Base-by-base conservation (phyloP, 1,140 invertebrate species). In the Drosophila elegans region DNA sequence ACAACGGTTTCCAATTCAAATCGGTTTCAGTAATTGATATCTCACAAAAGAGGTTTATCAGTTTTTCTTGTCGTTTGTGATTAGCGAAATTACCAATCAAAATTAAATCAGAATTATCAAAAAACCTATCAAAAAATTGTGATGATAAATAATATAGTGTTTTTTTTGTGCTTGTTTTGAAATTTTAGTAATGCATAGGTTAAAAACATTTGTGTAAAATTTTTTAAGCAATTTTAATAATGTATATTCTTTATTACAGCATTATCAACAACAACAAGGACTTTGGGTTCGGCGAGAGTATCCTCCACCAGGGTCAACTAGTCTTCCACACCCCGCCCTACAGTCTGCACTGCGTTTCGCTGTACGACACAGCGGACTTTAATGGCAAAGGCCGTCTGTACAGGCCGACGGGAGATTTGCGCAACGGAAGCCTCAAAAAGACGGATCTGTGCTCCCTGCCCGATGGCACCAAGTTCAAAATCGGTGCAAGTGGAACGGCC, bases 261-360 rank as follows among this genome's bases (percentile, higher is more conserved):
- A 92, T 92, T 21, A 83, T 92, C 9, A 91, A 91, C 32, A 93
- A 93, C 49, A 93, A 93, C n/a, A 94, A 94, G 39, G 94, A 95
- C 82, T 94, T 93, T 88, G 97, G 97, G 0, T 99, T 97, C 92
- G 98, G 98, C 3, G 98, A 99, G 91, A 99, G 98, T 91, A 96
- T 99, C 77, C 93, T 99, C 9, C 96, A 98, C 86, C 95, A 96
- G 51, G 95, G 95, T 41, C 96, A 97, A 89, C 93, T 98, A n/a
- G 96, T 99, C 29, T 98, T 98, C 92, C 96, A 98, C 69, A 97
- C 97, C 1, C 96, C 97, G 0, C 97, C 97, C 0, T 97, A 97
- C 78, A 96, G 96, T 75, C 94, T 95, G 21, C 94, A 96, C 71
- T 95, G 96, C 78, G 95, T 97, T n/a, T 95, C 95, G 34, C 92